Conservation (phyloP, 2,888 invertebrate species). For the Schizotus pectinicornis region DNA sequence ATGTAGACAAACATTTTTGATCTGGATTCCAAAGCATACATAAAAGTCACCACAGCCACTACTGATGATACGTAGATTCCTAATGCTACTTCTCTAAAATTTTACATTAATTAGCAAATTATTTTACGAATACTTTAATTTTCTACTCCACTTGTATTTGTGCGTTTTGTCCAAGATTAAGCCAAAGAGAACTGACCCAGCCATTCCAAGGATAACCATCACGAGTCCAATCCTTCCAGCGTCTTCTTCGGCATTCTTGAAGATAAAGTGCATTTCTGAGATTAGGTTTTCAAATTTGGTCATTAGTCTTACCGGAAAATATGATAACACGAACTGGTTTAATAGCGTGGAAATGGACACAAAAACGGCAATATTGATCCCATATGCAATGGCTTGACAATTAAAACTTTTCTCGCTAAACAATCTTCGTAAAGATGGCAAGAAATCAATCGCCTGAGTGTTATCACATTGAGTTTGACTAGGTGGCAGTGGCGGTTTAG, state of each 20-base stretch:
- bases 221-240: slow-evolving; percentile 88
- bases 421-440: slow-evolving; percentile 73
- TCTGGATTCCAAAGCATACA: slow-evolving; percentile 32
- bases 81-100: slow-evolving; percentile 34
- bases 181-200: slow-evolving; percentile 88
- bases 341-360: slow-evolving; percentile 94
- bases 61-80: slow-evolving; percentile 29
- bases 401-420: slow-evolving; percentile 79
- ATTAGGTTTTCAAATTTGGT: not conserved
- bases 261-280: not conserved
- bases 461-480: slow-evolving; percentile 61
- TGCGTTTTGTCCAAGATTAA: slow-evolving; percentile 89
- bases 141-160: slow-evolving; percentile 77
- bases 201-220: slow-evolving; percentile 87
- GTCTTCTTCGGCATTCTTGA: slow-evolving; percentile 68
- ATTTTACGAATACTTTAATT: not conserved
- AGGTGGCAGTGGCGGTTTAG: slow-evolving; percentile 64
- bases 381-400: slow-evolving; percentile 82
- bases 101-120: not conserved
- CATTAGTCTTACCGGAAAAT: slow-evolving; percentile 71
- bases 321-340: slow-evolving; percentile 80
- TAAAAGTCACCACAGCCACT: slow-evolving; percentile 28
- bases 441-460: slow-evolving; percentile 64
- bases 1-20: slow-evolving; percentile 31
- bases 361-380: slow-evolving; percentile 92